phyloP scores from a whole-genome alignment of 2,113 vertebrate species.

The Brachionichthys hirsutus region DNA sequence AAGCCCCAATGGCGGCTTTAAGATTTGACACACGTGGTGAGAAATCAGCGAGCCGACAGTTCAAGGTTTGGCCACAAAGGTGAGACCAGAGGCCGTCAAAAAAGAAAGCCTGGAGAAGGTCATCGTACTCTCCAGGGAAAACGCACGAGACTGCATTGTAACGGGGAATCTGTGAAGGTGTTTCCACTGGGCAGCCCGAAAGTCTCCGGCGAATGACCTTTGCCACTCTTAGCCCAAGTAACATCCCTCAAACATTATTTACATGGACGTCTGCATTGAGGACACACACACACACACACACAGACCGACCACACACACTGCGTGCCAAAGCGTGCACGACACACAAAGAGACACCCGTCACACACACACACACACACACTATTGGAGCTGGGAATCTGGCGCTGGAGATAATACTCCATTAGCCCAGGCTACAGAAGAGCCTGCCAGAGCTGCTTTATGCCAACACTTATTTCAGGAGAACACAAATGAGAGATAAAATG shows the following conservation, averaged over 20 bases:
- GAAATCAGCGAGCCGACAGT: constrained; percentile 33
- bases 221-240: constrained; percentile 2
- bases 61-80: not conserved
- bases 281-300: constrained; percentile 75
- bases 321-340: constrained; percentile 53
- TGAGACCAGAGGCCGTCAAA: not conserved
- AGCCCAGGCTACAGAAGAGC: constrained; percentile 71
- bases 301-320: constrained; percentile 73
- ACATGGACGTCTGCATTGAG: constrained; percentile 54
- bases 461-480: constrained; percentile 70
- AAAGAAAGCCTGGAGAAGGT: not conserved
- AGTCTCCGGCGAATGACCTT: not conserved
- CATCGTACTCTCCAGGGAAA: not conserved
- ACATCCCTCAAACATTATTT: constrained; percentile 53
- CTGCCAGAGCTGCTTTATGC: constrained; percentile 70
- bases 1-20: constrained; percentile 68
- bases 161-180: not conserved
- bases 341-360: constrained; percentile 28
- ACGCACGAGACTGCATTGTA: no score
- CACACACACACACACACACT: constrained; percentile 53
- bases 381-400: constrained; percentile 76
- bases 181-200: not conserved
- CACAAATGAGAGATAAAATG: constrained; percentile 65
- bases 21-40: constrained; percentile 45
- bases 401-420: constrained; percentile 78